phyloP scores from a whole-genome alignment of 92 coral and sea anemone genomes.

The Paramuricea clavata region DNA sequence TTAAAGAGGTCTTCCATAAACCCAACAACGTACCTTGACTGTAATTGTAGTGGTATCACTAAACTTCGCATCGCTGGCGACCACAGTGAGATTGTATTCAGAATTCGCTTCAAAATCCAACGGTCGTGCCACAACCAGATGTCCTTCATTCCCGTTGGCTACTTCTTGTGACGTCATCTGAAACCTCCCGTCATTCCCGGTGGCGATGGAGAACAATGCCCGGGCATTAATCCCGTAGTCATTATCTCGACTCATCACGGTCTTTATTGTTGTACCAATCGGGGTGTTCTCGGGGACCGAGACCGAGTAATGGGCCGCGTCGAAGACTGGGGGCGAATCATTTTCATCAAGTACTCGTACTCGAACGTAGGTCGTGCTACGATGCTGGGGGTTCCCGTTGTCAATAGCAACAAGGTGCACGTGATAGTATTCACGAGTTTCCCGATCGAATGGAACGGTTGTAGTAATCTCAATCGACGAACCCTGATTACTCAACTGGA shows the following conservation, averaged over 20 bases:
- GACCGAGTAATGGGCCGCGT: slow-evolving; percentile 53
- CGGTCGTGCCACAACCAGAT: slow-evolving; percentile 57
- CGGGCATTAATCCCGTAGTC: slow-evolving; percentile 72
- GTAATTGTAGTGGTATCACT: slow-evolving; percentile 55
- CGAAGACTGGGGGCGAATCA: slow-evolving; percentile 80
- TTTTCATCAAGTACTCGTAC: slow-evolving; percentile 86
- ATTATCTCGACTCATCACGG: slow-evolving; percentile 71
- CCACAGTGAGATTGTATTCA: slow-evolving; percentile 66
- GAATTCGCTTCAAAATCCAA: slow-evolving; percentile 73
- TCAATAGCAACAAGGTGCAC: slow-evolving; percentile 70
- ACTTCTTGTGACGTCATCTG: slow-evolving; percentile 57
- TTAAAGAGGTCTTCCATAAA: too few species aligned
- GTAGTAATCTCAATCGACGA: slow-evolving; percentile 72
- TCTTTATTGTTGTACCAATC: slow-evolving; percentile 66
- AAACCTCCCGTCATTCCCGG: slow-evolving; percentile 79
- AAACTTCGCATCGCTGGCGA: slow-evolving; percentile 69
- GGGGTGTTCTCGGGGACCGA: slow-evolving; percentile 77
- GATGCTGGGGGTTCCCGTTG: slow-evolving; percentile 60
- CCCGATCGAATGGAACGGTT: slow-evolving; percentile 73
- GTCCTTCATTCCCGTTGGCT: slow-evolving; percentile 64
- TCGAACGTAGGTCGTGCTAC: slow-evolving; percentile 55
- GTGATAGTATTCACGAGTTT: slow-evolving; percentile 50
- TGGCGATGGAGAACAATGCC: slow-evolving; percentile 72
- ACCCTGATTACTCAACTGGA: background rate
- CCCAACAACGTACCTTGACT: slow-evolving; percentile 66